phyloP scores from a whole-genome alignment of 2,797 vertebrate species.

The Neosalanx taihuensis region DNA sequence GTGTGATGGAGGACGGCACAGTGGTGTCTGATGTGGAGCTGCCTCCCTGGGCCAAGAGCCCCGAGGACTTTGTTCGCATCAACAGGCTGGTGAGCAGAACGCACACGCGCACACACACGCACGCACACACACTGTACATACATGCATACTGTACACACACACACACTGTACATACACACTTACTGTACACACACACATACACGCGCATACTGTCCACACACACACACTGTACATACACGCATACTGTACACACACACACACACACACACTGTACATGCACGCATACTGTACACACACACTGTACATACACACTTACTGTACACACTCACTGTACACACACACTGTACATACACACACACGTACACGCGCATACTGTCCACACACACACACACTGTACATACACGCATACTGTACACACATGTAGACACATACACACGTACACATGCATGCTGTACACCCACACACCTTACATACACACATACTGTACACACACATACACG shows the following conservation, averaged over 20 bases:
- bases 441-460: too few species aligned
- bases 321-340: too few species aligned
- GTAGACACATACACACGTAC: not conserved
- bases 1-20: constrained; percentile 95
- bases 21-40: constrained; percentile 95
- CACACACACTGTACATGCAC: not conserved
- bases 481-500: not conserved
- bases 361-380: too few species aligned
- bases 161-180: constrained; percentile 1
- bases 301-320: too few species aligned
- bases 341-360: too few species aligned
- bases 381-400: not conserved
- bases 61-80: constrained; percentile 95
- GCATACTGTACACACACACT: too few species aligned
- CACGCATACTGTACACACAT: not conserved
- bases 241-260: not conserved
- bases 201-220: too few species aligned
- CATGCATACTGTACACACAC: constrained; percentile 3
- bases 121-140: not conserved
- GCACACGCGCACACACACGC: constrained; percentile 6
- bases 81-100: constrained; percentile 88
- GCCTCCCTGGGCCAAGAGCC: constrained; percentile 96
- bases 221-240: not conserved
- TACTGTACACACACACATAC: not conserved
- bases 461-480: not conserved